phyloP scores from a whole-genome alignment of 2,888 invertebrate genomes.

The Oscheius sp. region DNA sequence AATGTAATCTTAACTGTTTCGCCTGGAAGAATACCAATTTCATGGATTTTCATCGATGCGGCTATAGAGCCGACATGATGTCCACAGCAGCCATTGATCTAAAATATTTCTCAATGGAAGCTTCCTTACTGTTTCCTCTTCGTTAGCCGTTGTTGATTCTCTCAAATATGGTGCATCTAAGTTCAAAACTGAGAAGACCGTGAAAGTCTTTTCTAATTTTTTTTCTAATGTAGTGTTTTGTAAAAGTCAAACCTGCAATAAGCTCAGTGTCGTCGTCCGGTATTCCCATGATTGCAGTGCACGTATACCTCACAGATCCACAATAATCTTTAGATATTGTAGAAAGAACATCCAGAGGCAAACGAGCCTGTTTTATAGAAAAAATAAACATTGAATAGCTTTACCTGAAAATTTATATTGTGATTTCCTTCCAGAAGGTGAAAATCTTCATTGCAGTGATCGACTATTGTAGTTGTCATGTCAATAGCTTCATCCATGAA shows the following conservation, averaged over 20 bases:
- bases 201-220: conserved; percentile 58
- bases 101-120: neutral
- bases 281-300: conserved; percentile 65
- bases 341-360: conserved; percentile 62
- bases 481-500: conserved; percentile 66
- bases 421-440: conserved; percentile 63
- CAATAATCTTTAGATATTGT: conserved; percentile 54
- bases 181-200: conserved; percentile 61
- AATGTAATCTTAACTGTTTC: conserved; percentile 40
- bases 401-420: conserved; percentile 38
- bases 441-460: conserved; percentile 63
- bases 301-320: conserved; percentile 63
- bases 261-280: conserved; percentile 68
- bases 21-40: conserved; percentile 62
- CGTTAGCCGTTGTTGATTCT: conserved; percentile 50
- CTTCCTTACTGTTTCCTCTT: conserved; percentile 54
- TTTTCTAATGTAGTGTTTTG: neutral
- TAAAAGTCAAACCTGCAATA: conserved; percentile 54
- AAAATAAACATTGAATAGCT: neutral
- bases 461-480: conserved; percentile 58
- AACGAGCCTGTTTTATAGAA: conserved; percentile 37
- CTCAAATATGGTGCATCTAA: conserved; percentile 67
- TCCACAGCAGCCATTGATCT: conserved; percentile 54
- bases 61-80: conserved; percentile 39
- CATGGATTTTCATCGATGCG: conserved; percentile 53